A percentile compares a stretch with the other conserved stretches of the same genome.
These are phyloP conservation scores for Notolabrus celidotus DNA, from an alignment of 2,797 vertebrate genomes.

Conservation along the genomic window DNA sequence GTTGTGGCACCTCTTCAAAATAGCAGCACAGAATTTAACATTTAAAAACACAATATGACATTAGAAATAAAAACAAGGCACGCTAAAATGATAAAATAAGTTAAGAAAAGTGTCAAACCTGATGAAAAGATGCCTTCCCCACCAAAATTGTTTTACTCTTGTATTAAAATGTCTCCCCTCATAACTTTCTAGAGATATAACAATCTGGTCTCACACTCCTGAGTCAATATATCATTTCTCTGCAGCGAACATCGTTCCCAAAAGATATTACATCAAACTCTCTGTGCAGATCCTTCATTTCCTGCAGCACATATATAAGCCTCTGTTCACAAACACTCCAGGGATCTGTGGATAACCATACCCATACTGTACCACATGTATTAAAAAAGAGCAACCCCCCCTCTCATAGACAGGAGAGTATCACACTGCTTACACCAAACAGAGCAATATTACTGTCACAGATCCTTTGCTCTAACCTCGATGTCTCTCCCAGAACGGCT, in stretches of 20 bases:
- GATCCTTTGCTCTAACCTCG: conserved; percentile 43
- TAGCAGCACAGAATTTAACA: too few relatives aligned
- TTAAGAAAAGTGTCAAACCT: not conserved
- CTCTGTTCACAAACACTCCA: conserved; percentile 27
- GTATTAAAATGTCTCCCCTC: not conserved
- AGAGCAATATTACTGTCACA: conserved; percentile 19
- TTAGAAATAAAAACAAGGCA: too few relatives aligned
- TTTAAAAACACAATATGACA: too few relatives aligned
- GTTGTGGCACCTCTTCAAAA: too few relatives aligned
- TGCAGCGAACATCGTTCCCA: not conserved
- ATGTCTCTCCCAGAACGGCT: conserved; percentile 31
- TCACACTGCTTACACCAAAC: conserved; percentile 20
- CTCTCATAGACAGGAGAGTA: conserved; percentile 18
- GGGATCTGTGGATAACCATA: conserved; percentile 16
- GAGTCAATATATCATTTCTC: not conserved
- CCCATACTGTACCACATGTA: conserved; percentile 18
- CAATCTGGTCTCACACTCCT: not conserved
- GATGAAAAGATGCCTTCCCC: not conserved
- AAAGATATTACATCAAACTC: conserved; percentile 1
- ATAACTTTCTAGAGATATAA: not conserved
- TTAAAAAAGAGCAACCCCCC: conserved; percentile 24
- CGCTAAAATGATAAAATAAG: too few relatives aligned
- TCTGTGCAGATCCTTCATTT: not conserved
- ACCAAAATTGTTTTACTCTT: not conserved
- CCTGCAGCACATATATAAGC: conserved; percentile 1